Base-by-base conservation (phyloP, 2,113 vertebrate genomes). In the Neolamprologus sp. region DNA sequence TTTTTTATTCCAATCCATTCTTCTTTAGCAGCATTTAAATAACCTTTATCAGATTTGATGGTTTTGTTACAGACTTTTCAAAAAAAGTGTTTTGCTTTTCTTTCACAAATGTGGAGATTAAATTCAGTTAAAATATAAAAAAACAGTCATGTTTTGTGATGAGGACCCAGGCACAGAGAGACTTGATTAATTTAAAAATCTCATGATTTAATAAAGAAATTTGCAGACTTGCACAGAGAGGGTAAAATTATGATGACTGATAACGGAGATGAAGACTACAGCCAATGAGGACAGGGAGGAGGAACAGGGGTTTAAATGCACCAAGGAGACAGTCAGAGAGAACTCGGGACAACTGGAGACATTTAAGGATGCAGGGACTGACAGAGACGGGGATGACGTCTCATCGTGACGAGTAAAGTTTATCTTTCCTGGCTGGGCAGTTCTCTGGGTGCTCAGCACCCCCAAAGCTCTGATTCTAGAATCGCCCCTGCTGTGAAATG, bases 121-220 rank as follows among this genome's bases (percentile, higher is more conserved):
- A 49, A 19, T 49, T 19, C 0, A 0, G 16, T 49, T 49, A 19
- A 49, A 49, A 9, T 3, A 0, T 1, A 19, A 19, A 3, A 49
- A 49, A 49, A 49, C 17, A 49, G 47, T 49, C 7, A 19, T 49
- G 45, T 47, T 47, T 47, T 4, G 45, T 47, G 45, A 47, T 0
- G 45, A 49, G 47, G 16, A 49, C 47, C 7, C 16, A 49, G 16
- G 4, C 4, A 17, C 16, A 17, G 16, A 17, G 47, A 49, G 47
- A 19, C 16, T 49, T 9, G 47, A 49, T 49, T 0, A 49, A 17
- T 49, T 49, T 49, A 49, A 49, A 16, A 49, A 49, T 49, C 16
- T 49, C 17, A 8, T 17, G 16, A 28, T 26, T 49, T 49, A 49
- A 19, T 19, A 49, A 49, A 49, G 47, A 49, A 19, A 49, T 49